Percentiles rank a stretch among this genome's conserved stretches.
Evolutionary conservation across 2,888 invertebrate species (phyloP).

Genomic region (Digitonthophagus gazella): DNA sequence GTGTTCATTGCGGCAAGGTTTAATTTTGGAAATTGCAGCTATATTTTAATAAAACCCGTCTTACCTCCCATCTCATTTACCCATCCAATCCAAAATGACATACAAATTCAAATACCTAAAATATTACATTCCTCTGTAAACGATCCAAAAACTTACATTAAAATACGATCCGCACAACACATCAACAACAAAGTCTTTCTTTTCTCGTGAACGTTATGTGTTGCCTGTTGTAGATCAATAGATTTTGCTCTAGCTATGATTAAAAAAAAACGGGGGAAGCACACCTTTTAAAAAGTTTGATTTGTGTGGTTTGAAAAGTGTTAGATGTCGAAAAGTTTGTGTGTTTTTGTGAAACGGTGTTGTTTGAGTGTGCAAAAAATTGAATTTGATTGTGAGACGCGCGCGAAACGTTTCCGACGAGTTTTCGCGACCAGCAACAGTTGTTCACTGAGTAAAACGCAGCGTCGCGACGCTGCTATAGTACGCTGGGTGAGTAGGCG

Average conservation of each 20-base stretch:
- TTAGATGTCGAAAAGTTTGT: no score
- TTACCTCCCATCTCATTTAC: neutral
- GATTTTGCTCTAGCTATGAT: neutral
- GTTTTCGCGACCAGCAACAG: constrained; percentile 42
- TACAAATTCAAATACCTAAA: neutral
- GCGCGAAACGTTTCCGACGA: constrained; percentile 7
- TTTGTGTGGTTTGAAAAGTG: neutral
- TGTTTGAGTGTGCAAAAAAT: neutral
- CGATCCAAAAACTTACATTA: neutral
- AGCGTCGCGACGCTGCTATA: constrained; percentile 41
- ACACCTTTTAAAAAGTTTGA: neutral
- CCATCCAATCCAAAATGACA: neutral
- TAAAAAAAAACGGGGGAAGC: neutral
- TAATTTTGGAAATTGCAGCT: neutral
- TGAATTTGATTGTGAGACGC: neutral
- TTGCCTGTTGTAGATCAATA: neutral
- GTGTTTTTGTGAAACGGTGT: neutral
- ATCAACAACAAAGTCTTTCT: neutral
- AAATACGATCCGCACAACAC: no score
- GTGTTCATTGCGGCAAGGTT: neutral
- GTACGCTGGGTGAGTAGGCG: constrained; percentile 52
- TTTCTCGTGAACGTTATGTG: neutral
- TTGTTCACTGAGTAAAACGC: constrained; percentile 40
- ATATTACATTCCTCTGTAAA: no score
- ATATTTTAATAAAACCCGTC: neutral